Conservation (phyloP, 2,797 vertebrate genomes). For the Lophura swinhoii region DNA sequence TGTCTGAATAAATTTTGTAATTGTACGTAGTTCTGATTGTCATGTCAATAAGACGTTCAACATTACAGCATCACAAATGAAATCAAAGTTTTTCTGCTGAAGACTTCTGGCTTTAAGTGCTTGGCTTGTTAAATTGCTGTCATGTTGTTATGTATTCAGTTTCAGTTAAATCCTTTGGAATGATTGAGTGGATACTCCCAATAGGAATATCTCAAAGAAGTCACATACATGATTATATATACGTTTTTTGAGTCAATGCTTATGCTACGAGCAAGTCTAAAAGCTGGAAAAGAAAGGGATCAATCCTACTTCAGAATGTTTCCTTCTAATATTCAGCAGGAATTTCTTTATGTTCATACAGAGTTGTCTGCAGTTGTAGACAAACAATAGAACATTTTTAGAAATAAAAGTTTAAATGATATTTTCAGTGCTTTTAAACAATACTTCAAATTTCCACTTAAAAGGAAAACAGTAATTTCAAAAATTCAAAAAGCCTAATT, state of each 20-base stretch:
- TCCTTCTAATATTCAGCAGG: not conserved
- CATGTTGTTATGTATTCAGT: not conserved
- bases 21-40: not conserved
- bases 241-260: not conserved
- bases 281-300: not conserved
- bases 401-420: not conserved
- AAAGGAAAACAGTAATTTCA: not conserved
- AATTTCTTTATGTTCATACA: not conserved
- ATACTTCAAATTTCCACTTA: not conserved
- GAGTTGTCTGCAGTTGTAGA: not conserved
- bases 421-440: not conserved
- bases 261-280: not conserved
- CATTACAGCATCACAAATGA: not conserved
- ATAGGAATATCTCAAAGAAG: not conserved
- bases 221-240: fast-evolving
- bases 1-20: not conserved
- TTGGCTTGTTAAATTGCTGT: not conserved
- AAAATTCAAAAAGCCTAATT: not conserved
- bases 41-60: not conserved
- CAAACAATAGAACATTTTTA: not conserved
- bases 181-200: not conserved
- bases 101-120: not conserved
- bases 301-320: not conserved
- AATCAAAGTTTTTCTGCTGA: not conserved
- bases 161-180: not conserved